A percentile compares a stretch with the other conserved stretches of the same genome.
These are phyloP conservation scores for Sphaerodactylus townsendi DNA, from an alignment of 2,113 vertebrate genomes.

Conservation along the genomic window DNA sequence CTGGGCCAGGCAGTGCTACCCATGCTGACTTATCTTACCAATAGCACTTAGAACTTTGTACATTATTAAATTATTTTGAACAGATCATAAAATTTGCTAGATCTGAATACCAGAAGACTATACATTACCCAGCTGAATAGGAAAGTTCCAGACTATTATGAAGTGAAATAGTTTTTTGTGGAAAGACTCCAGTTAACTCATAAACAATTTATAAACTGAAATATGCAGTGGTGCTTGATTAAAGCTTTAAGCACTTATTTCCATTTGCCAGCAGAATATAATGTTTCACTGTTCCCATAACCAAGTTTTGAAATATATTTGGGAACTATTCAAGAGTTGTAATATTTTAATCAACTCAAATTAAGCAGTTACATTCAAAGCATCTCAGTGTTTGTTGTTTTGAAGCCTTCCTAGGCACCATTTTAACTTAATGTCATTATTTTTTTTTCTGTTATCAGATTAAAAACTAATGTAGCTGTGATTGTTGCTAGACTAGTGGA, in stretches of 20 bases:
- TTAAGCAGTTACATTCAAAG: constrained; percentile 22
- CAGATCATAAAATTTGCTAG: neutral
- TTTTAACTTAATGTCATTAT: constrained; percentile 1
- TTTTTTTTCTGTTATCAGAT: constrained; percentile 19
- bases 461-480: constrained; percentile 25
- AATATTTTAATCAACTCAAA: constrained; percentile 50
- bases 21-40: constrained; percentile 1
- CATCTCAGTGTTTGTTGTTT: constrained; percentile 19
- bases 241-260: constrained; percentile 58
- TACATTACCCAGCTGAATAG: constrained; percentile 8
- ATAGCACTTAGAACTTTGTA: constrained; percentile 30
- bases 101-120: constrained; percentile 35
- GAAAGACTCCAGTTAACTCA: constrained; percentile 54
- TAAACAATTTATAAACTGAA: constrained; percentile 69
- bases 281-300: constrained; percentile 60
- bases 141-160: constrained; percentile 54
- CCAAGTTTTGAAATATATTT: neutral
- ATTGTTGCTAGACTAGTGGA: constrained; percentile 25
- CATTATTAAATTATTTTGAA: constrained; percentile 19
- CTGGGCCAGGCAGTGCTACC: constrained; percentile 10
- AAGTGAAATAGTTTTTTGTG: constrained; percentile 56
- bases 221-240: constrained; percentile 62
- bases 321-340: constrained; percentile 25
- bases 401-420: neutral
- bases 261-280: constrained; percentile 61